A percentile compares a stretch with the other conserved stretches of the same genome.
These are phyloP conservation scores for Drosophila obscura DNA, from an alignment of 1,140 invertebrate genomes.

Conservation along the genomic window DNA sequence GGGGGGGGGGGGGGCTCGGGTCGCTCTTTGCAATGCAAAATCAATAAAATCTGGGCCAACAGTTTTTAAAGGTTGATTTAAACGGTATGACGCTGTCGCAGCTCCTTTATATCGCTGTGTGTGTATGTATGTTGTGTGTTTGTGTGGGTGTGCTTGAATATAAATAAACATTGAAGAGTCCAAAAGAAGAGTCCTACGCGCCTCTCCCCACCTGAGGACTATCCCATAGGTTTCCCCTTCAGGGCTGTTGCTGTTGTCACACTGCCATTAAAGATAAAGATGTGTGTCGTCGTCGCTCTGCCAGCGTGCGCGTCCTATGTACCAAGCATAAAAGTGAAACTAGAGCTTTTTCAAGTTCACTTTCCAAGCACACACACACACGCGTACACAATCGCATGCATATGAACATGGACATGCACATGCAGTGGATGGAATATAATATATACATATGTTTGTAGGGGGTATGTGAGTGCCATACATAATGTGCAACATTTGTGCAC, in stretches of 20 bases:
- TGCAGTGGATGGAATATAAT: too few species aligned
- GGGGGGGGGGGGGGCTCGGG: neutral
- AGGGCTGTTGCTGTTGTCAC: neutral
- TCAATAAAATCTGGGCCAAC: slow-evolving; percentile 78
- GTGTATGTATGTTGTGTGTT: slow-evolving; percentile 1
- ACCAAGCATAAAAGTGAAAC: slow-evolving; percentile 67
- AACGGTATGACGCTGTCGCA: slow-evolving; percentile 55
- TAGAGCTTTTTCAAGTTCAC: slow-evolving; percentile 73
- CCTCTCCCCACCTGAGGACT: slow-evolving; percentile 1
- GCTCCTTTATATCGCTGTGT: slow-evolving; percentile 9
- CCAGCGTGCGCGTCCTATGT: slow-evolving; percentile 19
- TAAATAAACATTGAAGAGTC: slow-evolving; percentile 16
- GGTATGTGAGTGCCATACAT: too few species aligned
- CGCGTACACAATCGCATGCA: neutral
- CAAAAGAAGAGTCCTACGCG: neutral
- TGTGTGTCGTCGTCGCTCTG: neutral
- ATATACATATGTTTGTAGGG: too few species aligned
- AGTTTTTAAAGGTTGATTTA: slow-evolving; percentile 77
- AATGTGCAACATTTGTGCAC: too few species aligned
- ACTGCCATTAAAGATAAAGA: slow-evolving; percentile 20
- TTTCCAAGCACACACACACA: slow-evolving; percentile 12
- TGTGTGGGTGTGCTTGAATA: slow-evolving; percentile 7
- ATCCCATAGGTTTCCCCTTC: neutral
- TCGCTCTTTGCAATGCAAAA: slow-evolving; percentile 56
- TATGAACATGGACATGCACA: neutral